Evolutionary conservation across 2,113 vertebrate species (phyloP).

Genomic region (Cryptomyrus ogoouensis): DNA sequence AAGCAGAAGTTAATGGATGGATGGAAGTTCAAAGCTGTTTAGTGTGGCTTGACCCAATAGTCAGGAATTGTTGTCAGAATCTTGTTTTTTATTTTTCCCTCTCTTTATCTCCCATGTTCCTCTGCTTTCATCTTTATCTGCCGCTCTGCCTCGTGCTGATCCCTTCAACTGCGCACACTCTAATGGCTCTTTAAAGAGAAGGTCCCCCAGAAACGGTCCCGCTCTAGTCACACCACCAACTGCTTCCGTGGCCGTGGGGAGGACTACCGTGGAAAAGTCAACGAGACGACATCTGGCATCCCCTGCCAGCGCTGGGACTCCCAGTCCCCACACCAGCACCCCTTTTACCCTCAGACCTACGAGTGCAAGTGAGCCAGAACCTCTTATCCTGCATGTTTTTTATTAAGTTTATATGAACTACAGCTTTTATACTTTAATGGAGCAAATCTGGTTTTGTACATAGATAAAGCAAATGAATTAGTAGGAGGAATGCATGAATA

Average conservation of each 20-base stretch:
- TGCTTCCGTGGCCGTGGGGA: slow-evolving; percentile 86
- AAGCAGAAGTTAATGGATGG: too few species aligned
- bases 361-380: slow-evolving; percentile 77
- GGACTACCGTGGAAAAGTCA: slow-evolving; percentile 78
- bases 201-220: slow-evolving; percentile 53
- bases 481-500: background rate
- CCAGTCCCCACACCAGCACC: slow-evolving; percentile 79
- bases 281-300: slow-evolving; percentile 76
- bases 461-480: background rate
- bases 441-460: background rate
- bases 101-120: background rate
- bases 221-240: slow-evolving; percentile 57
- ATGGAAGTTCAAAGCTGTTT: background rate
- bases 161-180: background rate
- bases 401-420: background rate
- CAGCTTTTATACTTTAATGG: background rate
- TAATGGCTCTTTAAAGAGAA: slow-evolving; percentile 42
- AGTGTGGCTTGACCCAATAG: background rate
- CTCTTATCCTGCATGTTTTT: background rate
- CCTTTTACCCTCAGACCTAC: slow-evolving; percentile 79
- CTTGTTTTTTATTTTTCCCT: background rate
- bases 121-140: background rate
- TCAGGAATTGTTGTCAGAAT: background rate
- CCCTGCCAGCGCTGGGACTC: slow-evolving; percentile 88
- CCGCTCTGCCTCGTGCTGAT: background rate